Evolutionary conservation across 2,113 vertebrate genomes (phyloP), one percentile per base, ranked within the genome.

Genomic region (Heterochromis multidens): DNA sequence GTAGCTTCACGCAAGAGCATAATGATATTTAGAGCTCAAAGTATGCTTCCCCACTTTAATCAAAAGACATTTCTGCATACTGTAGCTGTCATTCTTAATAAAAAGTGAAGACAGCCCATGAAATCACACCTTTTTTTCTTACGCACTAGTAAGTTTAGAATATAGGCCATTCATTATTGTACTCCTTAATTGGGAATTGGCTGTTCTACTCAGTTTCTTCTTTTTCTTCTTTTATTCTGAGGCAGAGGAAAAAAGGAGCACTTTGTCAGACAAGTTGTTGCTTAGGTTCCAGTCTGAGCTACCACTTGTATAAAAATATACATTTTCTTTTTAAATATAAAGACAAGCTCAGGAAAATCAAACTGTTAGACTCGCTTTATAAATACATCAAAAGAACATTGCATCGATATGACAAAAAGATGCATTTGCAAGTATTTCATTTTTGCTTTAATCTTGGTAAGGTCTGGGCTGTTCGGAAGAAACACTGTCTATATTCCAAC

Each of bases 21-120:
- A 90, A 93, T 88, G 90, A 93, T 89, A 88, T 93, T 93, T 90
- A 81, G 62, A 88, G 86, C 87, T 89, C 59, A 72, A 76, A 85
- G 79, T 60, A 65, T 23, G 60, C 70, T 83, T 79, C 74, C 27
- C 46, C 13, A 7, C 57, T 90, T 87, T 89, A 84, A 91, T 93
- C 85, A 91, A 91, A 88, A 65, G 54, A 67, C 21, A 4, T 87
- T 87, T 91, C 37, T 33, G 52, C 67, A 89, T 43, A 82, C 49
- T 77, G 80, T 27, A 76, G 61, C 82, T 90, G 86, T 90, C 84
- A 70, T 85, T 89, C 82, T 67, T 82, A 78, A 88, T 91, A 85
- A 89, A 91, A 92, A 80, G 43, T 78, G 57, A 90, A 27, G 67
- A 77, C 81, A 60, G 85, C 74, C 46, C 2, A 23, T 52, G 35